Evolutionary conservation across 2,888 invertebrate genomes (phyloP).

Genomic region (Polydrusus pterygomalis): DNA sequence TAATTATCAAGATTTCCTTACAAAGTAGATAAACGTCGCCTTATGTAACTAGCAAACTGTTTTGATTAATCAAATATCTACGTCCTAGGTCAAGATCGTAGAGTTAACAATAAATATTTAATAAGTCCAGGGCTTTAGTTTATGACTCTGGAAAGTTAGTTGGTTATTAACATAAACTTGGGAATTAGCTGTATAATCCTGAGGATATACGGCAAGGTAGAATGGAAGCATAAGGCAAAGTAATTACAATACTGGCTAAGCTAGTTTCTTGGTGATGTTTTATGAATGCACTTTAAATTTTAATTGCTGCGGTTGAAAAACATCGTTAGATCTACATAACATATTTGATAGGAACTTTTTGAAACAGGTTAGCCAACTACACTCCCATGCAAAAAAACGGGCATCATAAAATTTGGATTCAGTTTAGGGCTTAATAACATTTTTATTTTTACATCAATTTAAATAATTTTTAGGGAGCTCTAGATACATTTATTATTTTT

Average conservation of each 20-base stretch:
- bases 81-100: conserved; percentile 32
- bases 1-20: too few relatives aligned
- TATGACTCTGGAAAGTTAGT: conserved; percentile 46
- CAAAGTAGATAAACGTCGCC: background rate
- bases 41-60: background rate
- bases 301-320: conserved; percentile 20
- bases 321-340: background rate
- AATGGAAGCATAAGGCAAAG: conserved; percentile 42
- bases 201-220: conserved; percentile 42
- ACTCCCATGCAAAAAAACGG: too few relatives aligned
- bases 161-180: conserved; percentile 53
- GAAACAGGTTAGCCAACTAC: too few relatives aligned
- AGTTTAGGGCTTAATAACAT: too few relatives aligned
- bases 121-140: conserved; percentile 42
- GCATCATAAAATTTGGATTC: too few relatives aligned
- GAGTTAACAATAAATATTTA: conserved; percentile 41
- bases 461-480: too few relatives aligned
- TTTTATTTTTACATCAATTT: too few relatives aligned
- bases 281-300: conserved; percentile 42
- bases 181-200: conserved; percentile 53
- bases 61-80: background rate
- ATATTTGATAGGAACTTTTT: background rate
- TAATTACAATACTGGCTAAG: conserved; percentile 46
- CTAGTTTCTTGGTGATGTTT: conserved; percentile 45
- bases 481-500: too few relatives aligned